Conservation (phyloP, 2,888 invertebrate genomes). For the Scrobipalpa costella region DNA sequence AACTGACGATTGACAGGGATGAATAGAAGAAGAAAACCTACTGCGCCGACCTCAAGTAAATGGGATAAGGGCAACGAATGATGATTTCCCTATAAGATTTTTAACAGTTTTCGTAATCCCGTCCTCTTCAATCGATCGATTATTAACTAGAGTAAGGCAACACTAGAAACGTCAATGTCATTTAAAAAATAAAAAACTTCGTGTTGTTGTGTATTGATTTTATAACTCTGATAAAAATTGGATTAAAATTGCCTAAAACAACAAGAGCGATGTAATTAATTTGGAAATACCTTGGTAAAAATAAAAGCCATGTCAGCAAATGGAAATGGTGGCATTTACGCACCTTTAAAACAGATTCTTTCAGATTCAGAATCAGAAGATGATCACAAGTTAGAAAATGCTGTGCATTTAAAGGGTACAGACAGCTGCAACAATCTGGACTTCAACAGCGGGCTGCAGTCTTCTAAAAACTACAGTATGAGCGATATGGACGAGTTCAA, state of each 20-base stretch:
- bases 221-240: neutral
- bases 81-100: no score
- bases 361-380: conserved; percentile 90
- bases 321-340: conserved; percentile 82
- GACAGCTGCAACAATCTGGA: conserved; percentile 72
- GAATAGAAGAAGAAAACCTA: no score
- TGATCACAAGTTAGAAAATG: conserved; percentile 76
- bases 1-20: no score
- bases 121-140: neutral
- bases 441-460: conserved; percentile 70
- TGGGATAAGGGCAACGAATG: no score
- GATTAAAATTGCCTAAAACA: neutral
- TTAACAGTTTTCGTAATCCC: no score
- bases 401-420: conserved; percentile 52
- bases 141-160: neutral
- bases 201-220: conserved; percentile 18
- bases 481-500: conserved; percentile 76
- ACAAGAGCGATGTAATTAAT: conserved; percentile 24
- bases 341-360: conserved; percentile 88
- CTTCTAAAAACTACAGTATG: conserved; percentile 70
- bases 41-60: no score
- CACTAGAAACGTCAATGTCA: conserved; percentile 4
- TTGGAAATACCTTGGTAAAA: neutral
- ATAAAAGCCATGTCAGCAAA: conserved; percentile 65
- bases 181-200: neutral